Evolutionary conservation across 2,888 invertebrate species (phyloP).

Genomic region (Hipparchia sbordonii): DNA sequence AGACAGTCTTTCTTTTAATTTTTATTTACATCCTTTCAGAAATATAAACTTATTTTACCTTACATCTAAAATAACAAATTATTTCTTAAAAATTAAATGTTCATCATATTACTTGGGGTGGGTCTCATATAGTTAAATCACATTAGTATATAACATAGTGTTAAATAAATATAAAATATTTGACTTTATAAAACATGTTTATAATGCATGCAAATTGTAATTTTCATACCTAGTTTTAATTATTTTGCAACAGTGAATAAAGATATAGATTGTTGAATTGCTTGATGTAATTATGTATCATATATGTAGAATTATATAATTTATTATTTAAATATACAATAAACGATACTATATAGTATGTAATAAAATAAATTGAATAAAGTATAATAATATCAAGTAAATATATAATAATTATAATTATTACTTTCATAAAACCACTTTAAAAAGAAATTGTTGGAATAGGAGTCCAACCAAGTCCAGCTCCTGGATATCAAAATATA

Average conservation of each 20-base stretch:
- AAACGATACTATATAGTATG: not conserved
- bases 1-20: constrained; percentile 71
- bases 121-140: constrained; percentile 67
- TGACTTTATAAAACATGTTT: too few relatives aligned
- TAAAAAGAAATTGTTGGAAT: too few relatives aligned
- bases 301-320: not conserved
- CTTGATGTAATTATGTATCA: not conserved
- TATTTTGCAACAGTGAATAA: not conserved
- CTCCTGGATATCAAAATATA: too few relatives aligned
- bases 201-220: too few relatives aligned
- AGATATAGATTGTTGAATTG: not conserved
- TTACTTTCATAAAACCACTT: too few relatives aligned
- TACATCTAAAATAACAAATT: constrained; percentile 50
- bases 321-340: not conserved
- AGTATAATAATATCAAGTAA: not conserved
- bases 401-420: too few relatives aligned
- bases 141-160: constrained; percentile 40
- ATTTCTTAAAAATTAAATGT: constrained; percentile 48
- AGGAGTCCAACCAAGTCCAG: too few relatives aligned
- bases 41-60: constrained; percentile 53
- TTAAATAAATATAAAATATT: not conserved
- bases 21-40: constrained; percentile 71
- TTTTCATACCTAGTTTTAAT: not conserved
- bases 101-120: constrained; percentile 54
- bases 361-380: constrained; percentile 9